Evolutionary conservation across 2,113 vertebrate species (phyloP), one percentile per base, ranked within the genome.

Genomic region (Oryzias woworae): DNA sequence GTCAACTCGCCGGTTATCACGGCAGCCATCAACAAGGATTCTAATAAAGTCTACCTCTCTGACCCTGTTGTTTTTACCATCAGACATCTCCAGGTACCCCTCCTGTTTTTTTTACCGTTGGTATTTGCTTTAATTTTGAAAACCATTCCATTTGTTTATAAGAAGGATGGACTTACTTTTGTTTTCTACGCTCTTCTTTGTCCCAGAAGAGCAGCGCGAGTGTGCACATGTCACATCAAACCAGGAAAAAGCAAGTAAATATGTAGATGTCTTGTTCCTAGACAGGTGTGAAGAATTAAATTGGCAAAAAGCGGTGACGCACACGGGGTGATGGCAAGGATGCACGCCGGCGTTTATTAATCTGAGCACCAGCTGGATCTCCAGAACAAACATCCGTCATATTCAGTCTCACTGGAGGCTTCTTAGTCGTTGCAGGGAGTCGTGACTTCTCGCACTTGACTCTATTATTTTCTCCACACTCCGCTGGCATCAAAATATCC

Each of bases 21-120:
- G 0, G 97, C 97, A 2, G 94, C 97, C 87, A 98, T 99, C 89
- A 98, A 97, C 91, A 99, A 98, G 83, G 97, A 99, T 85, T 94
- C 94, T 58, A 98, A 95, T 87, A 98, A 98, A 85, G 94, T 99
- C 70, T 99, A 98, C 79, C 91, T 98, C 66, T 95, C 95, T 47
- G 96, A 98, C 80, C 97, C 97, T 0, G 97, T 99, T 74, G 92
- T 98, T 54, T 98, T 98, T 81, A 98, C 95, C 51, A 92, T 99
- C 72, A 93, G 92, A 76, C 97, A 99, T 75, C 93, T 97, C 42
- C 95, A 98, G 95, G 97, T 99, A 93, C 48, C 49, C 31, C 12
- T 43, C 60, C 42, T 7, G 17, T 5, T 52, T 49, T 14, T 49
- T 5, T 59, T 24, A 41, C 4, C 53, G 7, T 26, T 36, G 42